Base-by-base conservation (phyloP, 30 jellyfish, hydroid and myxozoan species). In the Sanderia malayensis region DNA sequence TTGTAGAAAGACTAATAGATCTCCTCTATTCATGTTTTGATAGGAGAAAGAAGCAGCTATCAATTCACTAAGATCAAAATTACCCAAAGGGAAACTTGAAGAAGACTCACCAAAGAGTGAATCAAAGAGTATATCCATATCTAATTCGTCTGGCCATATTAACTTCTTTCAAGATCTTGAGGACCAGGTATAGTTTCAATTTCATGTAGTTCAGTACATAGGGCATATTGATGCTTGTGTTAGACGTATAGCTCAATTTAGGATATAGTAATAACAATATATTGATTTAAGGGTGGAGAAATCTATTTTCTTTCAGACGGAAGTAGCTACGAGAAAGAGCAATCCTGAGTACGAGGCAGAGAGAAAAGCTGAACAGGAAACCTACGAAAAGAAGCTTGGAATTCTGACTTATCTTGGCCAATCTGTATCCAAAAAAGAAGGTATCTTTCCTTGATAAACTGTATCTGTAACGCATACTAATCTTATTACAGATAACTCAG, bases 341-440 rank as follows among this genome's bases (percentile, higher is more conserved):
- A 89, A 89, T 30, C 84, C 64, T 57, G 97, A 89, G 0, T 82
- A 89, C 55, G 86, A 70, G 46, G 68, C 67, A 60, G 97, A 89
- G 57, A 89, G 82, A 41, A 70, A 75, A 25, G 84, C 80, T 33
- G 94, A 89, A 66, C 52, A 82, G 49, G 97, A 89, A 59, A 71
- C 23, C 13, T 81, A 63, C 69, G 95, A 89, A 47, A 82, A 89
- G 74, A 81, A 68, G 25, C 74, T 89, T 74, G 97, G 97, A 31
- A 66, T 89, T 75, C 70, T 89, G 29, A 89, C 97, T 11, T 89
- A 89, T 67, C 74, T 89, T 20, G 97, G 97, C 7, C 97, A 89
- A 60, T 81, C 97, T 27, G 74, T 79, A 11, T 18, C 84, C 7
- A 93, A 81, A 46, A 44, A 24, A 44, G 70, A 80, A 74, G 80